phyloP scores from a whole-genome alignment of 2,113 vertebrate genomes.

The Phalacrocorax brasilianus region DNA sequence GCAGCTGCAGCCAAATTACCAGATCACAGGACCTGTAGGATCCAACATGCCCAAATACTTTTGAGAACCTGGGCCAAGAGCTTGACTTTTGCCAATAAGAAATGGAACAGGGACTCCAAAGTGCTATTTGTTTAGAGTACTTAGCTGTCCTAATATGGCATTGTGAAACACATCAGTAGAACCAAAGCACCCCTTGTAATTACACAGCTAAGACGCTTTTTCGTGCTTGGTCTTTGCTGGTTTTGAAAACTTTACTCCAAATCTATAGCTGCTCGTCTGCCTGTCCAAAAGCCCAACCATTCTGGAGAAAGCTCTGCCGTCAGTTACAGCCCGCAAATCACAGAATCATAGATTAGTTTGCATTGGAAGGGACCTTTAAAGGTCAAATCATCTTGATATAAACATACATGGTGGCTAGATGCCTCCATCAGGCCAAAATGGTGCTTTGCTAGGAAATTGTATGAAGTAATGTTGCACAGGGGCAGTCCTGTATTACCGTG shows the following conservation, averaged over 20 bases:
- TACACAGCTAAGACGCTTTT: background rate
- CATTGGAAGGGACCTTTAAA: background rate
- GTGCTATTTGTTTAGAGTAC: background rate
- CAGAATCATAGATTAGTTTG: background rate
- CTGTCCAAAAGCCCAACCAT: background rate
- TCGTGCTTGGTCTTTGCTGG: background rate
- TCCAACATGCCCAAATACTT: background rate
- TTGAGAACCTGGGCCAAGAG: background rate
- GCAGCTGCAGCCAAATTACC: background rate
- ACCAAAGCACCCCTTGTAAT: background rate
- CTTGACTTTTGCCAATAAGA: background rate
- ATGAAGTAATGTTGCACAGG: background rate
- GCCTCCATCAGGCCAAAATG: background rate
- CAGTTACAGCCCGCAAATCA: background rate
- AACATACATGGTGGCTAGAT: background rate
- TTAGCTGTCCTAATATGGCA: background rate
- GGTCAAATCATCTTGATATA: background rate
- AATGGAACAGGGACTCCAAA: background rate
- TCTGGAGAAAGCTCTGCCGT: background rate
- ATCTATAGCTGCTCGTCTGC: background rate
- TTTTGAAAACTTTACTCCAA: background rate
- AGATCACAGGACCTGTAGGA: background rate
- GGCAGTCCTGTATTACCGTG: accelerated
- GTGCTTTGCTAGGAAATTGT: background rate
- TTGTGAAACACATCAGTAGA: background rate